phyloP scores from a whole-genome alignment of 2,797 vertebrate genomes.

The Hoplostethus mediterraneus region DNA sequence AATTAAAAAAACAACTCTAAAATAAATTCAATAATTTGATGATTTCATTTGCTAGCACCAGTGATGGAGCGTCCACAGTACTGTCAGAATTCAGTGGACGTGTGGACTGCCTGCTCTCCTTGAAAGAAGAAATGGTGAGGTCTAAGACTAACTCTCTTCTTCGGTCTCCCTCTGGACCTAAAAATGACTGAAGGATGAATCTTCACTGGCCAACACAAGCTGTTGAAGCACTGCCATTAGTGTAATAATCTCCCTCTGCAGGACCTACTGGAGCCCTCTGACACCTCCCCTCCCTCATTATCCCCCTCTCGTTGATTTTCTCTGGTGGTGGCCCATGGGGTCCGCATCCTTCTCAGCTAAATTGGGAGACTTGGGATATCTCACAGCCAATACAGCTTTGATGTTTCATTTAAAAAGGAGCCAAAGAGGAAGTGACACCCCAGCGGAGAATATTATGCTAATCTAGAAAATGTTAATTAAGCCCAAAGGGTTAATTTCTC shows the following conservation, averaged over 20 bases:
- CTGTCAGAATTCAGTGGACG: constrained; percentile 1
- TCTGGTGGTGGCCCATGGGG: constrained; percentile 64
- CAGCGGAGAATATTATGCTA: constrained; percentile 79
- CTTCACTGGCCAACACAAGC: constrained; percentile 41
- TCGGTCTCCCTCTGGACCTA: constrained; percentile 14
- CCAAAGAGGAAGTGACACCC: constrained; percentile 72
- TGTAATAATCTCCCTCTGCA: constrained; percentile 60
- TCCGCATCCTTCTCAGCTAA: constrained; percentile 66
- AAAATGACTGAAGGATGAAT: constrained; percentile 43
- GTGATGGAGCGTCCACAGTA: not conserved
- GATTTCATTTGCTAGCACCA: constrained; percentile 21
- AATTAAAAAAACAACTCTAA: too few species aligned
- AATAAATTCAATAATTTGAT: constrained; percentile 7
- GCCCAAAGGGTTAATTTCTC: constrained; percentile 83
- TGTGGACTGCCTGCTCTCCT: not conserved
- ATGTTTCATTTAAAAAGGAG: constrained; percentile 73
- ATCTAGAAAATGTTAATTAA: constrained; percentile 84
- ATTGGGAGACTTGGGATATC: constrained; percentile 74
- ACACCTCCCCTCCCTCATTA: constrained; percentile 59
- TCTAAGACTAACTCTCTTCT: constrained; percentile 2
- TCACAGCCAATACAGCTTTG: constrained; percentile 76
- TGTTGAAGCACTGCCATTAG: constrained; percentile 48
- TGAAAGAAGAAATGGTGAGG: constrained; percentile 7
- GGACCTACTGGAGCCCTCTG: constrained; percentile 56
- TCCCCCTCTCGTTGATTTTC: constrained; percentile 47